Evolutionary conservation across 2,113 vertebrate genomes (phyloP).

Genomic region (Thermophis baileyi): DNA sequence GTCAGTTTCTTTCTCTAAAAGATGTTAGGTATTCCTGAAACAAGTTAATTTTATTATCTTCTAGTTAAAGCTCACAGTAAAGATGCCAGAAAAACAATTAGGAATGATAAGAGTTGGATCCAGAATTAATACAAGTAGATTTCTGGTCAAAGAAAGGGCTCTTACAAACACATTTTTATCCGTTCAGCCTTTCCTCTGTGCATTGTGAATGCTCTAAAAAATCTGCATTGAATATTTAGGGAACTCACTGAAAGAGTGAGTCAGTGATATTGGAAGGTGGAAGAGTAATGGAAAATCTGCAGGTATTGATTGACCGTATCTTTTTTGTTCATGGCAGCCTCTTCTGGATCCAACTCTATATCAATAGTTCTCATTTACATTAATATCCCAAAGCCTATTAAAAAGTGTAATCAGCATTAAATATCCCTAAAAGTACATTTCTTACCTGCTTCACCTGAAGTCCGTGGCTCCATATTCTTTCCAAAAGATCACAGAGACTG

Average conservation of each 20-base stretch:
- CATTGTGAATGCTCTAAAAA: not conserved
- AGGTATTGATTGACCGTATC: not conserved
- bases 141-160: not conserved
- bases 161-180: not conserved
- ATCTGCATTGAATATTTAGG: not conserved
- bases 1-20: not conserved
- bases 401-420: not conserved
- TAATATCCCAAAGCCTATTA: not conserved
- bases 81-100: not conserved
- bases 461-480: slow-evolving; percentile 83
- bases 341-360: not conserved
- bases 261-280: not conserved
- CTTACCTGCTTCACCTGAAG: slow-evolving; percentile 81
- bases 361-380: not conserved
- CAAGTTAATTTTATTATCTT: not conserved
- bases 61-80: not conserved
- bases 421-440: not conserved
- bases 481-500: slow-evolving; percentile 80
- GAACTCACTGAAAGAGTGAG: not conserved
- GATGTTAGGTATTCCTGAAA: not conserved
- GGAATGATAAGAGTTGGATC: not conserved
- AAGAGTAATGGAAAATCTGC: not conserved
- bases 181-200: not conserved
- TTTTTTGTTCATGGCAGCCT: not conserved
- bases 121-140: not conserved